Evolutionary conservation across 2,113 vertebrate genomes (phyloP), one percentile per base, ranked within the genome.

Genomic region (Urocynchramus pylzowi): DNA sequence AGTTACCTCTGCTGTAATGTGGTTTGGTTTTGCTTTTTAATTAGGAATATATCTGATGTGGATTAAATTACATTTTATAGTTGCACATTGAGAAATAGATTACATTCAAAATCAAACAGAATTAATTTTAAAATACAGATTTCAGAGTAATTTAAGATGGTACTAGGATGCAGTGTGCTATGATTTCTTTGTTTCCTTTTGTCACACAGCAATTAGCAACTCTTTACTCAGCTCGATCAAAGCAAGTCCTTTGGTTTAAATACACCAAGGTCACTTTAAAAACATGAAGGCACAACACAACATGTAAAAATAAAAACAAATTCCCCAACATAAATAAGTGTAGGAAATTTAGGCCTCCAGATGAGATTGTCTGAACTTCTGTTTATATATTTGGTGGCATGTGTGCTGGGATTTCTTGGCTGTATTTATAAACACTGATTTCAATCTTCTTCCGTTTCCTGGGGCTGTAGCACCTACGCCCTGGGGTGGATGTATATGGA

Each of bases 351-450:
- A 88, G 71, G n/a, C 23, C 50, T 93, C 33, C 45, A 79, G 70
- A 91, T 79, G 74, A 90, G 74, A 68, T 73, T 69, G 67, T 73
- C 57, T 71, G 71, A 61, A 37, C 33, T 71, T 85, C 67, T 96
- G 92, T 96, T 95, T 95, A 65, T 95, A 0, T 59, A 39, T 85
- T 75, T 93, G 86, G 60, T 89, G 83, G 56, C 54, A 9, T 44
- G 59, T 59, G n/a, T 56, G 28, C 87, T 95, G 31, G 80, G 87
- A 68, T 94, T 95, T 91, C 86, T 84, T 92, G 88, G 81, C 95
- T 87, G 75, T 96, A 82, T 97, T 97, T 94, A 94, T 90, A 97
- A 95, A 95, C 27, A 65, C 81, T 87, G 91, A 95, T 94, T 95
- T 90, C 73, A 93, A 45, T 96, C 88, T 85, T 87, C 50, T 95